A percentile compares a stretch with the other conserved stretches of the same genome.
Conservation (phyloP, 92 coral and sea anemone genomes). For the Zoanthus sansibaricus region DNA sequence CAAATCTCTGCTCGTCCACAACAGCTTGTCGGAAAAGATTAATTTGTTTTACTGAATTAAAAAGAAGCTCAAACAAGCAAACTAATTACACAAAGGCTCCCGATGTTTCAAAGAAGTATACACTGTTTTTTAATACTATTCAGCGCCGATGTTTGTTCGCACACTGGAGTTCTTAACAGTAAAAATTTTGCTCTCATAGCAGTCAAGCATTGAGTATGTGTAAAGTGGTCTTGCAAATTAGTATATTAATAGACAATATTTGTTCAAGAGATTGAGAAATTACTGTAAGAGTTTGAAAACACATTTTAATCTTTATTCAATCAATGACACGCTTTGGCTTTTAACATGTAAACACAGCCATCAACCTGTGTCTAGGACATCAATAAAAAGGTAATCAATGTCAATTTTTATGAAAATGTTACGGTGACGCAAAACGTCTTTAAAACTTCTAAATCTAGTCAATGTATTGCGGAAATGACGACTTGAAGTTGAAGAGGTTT, state of each 20-base stretch:
- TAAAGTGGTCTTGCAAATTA: background rate
- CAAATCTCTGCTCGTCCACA: slow-evolving; percentile 6
- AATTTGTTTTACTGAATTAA: background rate
- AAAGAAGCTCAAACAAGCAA: slow-evolving; percentile 48
- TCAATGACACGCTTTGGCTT: slow-evolving; percentile 5
- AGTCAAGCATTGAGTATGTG: background rate
- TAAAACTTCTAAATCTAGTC: background rate
- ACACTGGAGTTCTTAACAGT: background rate
- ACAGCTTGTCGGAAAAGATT: background rate
- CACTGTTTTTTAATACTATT: background rate
- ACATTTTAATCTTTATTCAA: background rate
- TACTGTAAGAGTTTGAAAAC: background rate
- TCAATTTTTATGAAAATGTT: background rate
- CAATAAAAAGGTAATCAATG: background rate
- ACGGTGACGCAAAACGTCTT: background rate
- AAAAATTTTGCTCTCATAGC: background rate
- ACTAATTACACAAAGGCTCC: slow-evolving; percentile 80
- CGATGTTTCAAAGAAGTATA: slow-evolving; percentile 47
- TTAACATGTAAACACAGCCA: slow-evolving; percentile 29
- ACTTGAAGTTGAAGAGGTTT: slow-evolving; percentile 2
- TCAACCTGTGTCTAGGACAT: background rate
- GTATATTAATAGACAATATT: too few species aligned
- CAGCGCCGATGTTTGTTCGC: slow-evolving; percentile 3
- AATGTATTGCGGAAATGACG: slow-evolving; percentile 26
- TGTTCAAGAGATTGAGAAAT: background rate